phyloP scores from a whole-genome alignment of 2,113 vertebrate species.

The Scalopus aquaticus region DNA sequence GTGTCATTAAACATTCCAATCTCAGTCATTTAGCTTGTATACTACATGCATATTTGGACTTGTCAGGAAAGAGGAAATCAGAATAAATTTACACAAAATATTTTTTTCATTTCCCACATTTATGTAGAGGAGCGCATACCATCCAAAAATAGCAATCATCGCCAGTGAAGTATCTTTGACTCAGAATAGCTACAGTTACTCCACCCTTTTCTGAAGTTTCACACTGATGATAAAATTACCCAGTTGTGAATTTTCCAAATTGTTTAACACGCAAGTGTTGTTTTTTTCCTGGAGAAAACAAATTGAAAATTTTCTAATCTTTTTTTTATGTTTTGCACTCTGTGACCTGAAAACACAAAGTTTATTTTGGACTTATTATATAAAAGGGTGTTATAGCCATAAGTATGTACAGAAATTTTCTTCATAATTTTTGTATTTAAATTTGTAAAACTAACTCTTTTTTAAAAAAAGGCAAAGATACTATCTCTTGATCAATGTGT shows the following conservation, averaged over 20 bases:
- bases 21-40: background rate
- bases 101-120: background rate
- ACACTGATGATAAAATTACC: conserved; percentile 78
- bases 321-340: conserved; percentile 82
- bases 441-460: conserved; percentile 96
- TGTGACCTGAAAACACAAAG: conserved; percentile 86
- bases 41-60: background rate
- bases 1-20: background rate
- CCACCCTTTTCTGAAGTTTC: conserved; percentile 64
- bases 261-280: conserved; percentile 66
- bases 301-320: conserved; percentile 42
- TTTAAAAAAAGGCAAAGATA: background rate
- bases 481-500: background rate
- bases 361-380: conserved; percentile 90
- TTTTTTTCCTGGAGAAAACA: conserved; percentile 75
- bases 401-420: conserved; percentile 93
- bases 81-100: background rate
- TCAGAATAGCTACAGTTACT: conserved; percentile 55
- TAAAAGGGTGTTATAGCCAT: conserved; percentile 89
- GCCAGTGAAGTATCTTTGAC: background rate
- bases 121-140: background rate
- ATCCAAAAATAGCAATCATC: background rate
- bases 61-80: background rate
- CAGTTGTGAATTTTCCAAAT: conserved; percentile 69
- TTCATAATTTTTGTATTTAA: conserved; percentile 96